phyloP scores from a whole-genome alignment of 2,113 vertebrate genomes.

The Alouatta palliata region DNA sequence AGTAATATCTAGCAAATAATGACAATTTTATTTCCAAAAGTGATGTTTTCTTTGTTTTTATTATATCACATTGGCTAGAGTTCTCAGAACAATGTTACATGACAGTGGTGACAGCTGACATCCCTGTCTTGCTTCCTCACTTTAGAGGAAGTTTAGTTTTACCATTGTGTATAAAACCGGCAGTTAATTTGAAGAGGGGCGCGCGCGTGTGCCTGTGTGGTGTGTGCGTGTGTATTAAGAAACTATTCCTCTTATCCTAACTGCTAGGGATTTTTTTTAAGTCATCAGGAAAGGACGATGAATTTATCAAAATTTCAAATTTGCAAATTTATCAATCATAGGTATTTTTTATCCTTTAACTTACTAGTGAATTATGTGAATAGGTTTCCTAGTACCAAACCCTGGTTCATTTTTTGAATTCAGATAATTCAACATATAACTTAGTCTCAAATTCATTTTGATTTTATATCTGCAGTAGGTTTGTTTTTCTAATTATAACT shows the following conservation, averaged over 20 bases:
- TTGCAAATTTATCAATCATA: neutral
- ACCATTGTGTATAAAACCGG: neutral
- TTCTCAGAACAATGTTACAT: neutral
- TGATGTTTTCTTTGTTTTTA: neutral
- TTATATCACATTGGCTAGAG: neutral
- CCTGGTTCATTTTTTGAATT: neutral
- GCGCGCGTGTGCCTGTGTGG: too few species aligned
- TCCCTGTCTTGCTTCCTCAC: neutral
- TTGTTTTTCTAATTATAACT: neutral
- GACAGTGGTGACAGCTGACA: neutral
- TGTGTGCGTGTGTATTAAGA: neutral
- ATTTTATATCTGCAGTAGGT: neutral
- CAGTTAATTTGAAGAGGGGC: neutral
- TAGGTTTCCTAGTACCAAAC: neutral
- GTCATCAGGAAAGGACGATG: neutral
- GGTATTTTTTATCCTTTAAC: neutral
- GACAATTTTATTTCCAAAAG: neutral
- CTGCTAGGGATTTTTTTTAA: neutral
- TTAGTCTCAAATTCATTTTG: neutral
- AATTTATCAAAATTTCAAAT: slow-evolving; percentile 33
- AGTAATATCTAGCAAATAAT: neutral
- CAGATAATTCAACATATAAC: neutral
- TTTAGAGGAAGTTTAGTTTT: neutral
- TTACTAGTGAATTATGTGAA: neutral
- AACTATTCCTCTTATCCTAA: neutral